Evolutionary conservation across 2,113 vertebrate species (phyloP).

Genomic region (Hymenochirus boettgeri): DNA sequence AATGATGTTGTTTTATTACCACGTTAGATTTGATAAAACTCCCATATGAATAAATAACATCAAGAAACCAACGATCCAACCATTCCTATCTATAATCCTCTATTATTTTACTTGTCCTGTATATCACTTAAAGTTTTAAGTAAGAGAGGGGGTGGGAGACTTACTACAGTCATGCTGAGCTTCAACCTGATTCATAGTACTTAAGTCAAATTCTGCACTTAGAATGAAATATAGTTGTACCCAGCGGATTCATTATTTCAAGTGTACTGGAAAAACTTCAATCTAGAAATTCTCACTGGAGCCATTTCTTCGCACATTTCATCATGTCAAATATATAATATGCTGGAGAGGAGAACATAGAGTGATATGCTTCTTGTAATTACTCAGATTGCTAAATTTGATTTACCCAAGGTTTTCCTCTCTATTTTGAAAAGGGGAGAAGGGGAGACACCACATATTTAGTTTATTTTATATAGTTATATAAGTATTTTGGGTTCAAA

Average conservation of each 20-base stretch:
- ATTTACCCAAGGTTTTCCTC: background rate
- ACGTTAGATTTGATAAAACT: constrained; percentile 11
- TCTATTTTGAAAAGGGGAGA: too few species aligned
- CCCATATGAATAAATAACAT: constrained; percentile 15
- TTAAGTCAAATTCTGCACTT: constrained; percentile 31
- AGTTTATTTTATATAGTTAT: too few species aligned
- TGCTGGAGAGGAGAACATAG: constrained; percentile 1
- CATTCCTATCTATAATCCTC: background rate
- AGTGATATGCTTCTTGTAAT: constrained; percentile 12
- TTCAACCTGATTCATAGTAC: constrained; percentile 13
- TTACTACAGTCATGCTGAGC: constrained; percentile 10
- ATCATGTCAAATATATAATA: constrained; percentile 33
- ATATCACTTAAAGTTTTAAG: constrained; percentile 27
- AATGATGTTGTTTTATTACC: constrained; percentile 24
- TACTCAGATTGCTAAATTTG: constrained; percentile 17
- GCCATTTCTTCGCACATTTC: constrained; percentile 23
- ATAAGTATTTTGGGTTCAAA: too few species aligned
- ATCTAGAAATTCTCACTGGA: constrained; percentile 20
- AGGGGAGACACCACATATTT: too few species aligned
- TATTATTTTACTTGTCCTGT: constrained; percentile 25
- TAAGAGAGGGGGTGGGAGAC: constrained; percentile 18
- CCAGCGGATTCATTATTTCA: constrained; percentile 32
- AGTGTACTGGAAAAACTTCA: constrained; percentile 31
- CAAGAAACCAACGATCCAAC: background rate
- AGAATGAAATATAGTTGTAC: constrained; percentile 31